Percentiles rank a stretch among this genome's conserved stretches.
These are phyloP conservation scores for Macrosoma leucophasiata DNA, from an alignment of 2,888 invertebrate genomes.

Conservation along the genomic window DNA sequence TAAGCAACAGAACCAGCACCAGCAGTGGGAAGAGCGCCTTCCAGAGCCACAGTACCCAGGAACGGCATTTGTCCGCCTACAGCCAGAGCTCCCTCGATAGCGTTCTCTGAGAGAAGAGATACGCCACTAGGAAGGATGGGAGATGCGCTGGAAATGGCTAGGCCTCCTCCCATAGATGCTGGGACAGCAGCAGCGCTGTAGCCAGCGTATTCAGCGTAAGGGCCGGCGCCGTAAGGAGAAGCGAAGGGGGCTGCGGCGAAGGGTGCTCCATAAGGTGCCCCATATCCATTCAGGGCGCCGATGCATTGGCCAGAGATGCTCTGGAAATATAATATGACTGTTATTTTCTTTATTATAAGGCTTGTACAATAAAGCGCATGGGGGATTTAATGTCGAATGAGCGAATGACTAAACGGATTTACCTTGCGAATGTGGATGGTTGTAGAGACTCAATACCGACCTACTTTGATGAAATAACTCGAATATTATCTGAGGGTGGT, in stretches of 20 bases:
- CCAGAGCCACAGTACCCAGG: conserved; percentile 30
- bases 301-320: conserved; percentile 25
- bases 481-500: too few species aligned
- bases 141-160: conserved; percentile 30
- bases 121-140: conserved; percentile 38
- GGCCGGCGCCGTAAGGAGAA: neutral
- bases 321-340: conserved; percentile 15
- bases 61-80: conserved; percentile 25
- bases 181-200: too few species aligned
- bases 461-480: too few species aligned
- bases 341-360: too few species aligned
- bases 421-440: too few species aligned
- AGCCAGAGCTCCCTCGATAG: conserved; percentile 27
- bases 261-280: conserved; percentile 1
- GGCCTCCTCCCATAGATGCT: conserved; percentile 23
- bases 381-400: too few species aligned
- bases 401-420: too few species aligned
- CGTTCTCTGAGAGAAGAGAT: conserved; percentile 37
- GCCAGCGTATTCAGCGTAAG: conserved; percentile 6
- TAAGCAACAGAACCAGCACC: conserved; percentile 35
- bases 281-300: conserved; percentile 7
- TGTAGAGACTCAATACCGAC: too few species aligned
- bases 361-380: too few species aligned
- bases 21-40: conserved; percentile 32
- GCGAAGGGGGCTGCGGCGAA: conserved; percentile 5